These are phyloP conservation scores for Hemiprocne comata DNA, from an alignment of 2,113 vertebrate genomes.

Conservation along the genomic window DNA sequence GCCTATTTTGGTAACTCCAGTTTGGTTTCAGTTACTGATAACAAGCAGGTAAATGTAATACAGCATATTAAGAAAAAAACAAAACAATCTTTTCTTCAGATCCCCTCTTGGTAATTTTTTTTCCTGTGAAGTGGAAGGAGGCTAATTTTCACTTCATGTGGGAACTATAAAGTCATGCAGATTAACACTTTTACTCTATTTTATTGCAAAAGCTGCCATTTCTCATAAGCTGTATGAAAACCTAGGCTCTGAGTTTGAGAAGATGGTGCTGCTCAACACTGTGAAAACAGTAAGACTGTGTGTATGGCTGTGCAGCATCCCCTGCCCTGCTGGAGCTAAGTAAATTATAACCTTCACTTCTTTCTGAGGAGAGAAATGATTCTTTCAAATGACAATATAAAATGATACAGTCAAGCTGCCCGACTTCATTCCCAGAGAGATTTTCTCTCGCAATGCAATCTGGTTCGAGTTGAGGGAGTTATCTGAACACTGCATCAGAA, in stretches of 20 bases:
- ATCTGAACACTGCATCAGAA: constrained; percentile 46
- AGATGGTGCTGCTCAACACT: constrained; percentile 1
- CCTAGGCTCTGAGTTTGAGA: background rate
- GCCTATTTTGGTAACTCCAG: background rate
- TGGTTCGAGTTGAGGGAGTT: constrained; percentile 20
- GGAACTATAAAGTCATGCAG: constrained; percentile 29
- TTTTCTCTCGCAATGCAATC: constrained; percentile 40
- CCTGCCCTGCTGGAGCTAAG: constrained; percentile 53
- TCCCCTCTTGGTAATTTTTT: background rate
- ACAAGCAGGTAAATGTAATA: background rate
- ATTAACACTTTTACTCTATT: constrained; percentile 22
- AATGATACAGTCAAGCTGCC: constrained; percentile 54
- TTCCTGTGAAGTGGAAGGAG: background rate
- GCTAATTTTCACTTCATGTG: background rate
- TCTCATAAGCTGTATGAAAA: constrained; percentile 38
- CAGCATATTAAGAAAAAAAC: constrained; percentile 1
- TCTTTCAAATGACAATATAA: constrained; percentile 58
- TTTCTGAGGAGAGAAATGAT: constrained; percentile 59
- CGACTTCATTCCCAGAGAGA: constrained; percentile 44
- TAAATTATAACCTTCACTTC: constrained; percentile 61
- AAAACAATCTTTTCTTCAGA: background rate
- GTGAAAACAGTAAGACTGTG: constrained; percentile 12
- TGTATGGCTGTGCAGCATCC: background rate
- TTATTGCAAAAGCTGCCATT: constrained; percentile 19
- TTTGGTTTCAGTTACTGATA: background rate